Evolutionary conservation across 2,113 vertebrate species (phyloP), one percentile per base, ranked within the genome.

Genomic region (Ciconia maguari): DNA sequence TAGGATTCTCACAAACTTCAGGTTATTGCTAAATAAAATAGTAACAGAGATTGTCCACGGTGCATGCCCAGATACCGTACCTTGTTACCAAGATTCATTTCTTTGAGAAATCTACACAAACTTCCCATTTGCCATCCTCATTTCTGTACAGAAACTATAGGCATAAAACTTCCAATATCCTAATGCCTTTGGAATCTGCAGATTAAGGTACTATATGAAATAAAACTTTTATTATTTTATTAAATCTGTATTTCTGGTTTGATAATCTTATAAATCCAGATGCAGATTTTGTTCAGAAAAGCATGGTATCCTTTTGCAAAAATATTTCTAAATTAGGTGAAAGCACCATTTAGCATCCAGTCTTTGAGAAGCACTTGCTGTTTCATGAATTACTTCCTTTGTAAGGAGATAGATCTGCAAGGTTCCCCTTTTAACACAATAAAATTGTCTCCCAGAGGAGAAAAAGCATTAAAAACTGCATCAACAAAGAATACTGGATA

Each of bases 371-470:
- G 9, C 8, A 49, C 16, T 20, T 44, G 4, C 5, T 36, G 2
- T 75, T 86, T 83, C 42, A 41, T 65, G 7, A 76, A 68, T n/a
- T 1, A 12, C 10, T 75, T 78, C 2, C 8, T 66, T 42, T 76
- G 29, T 29, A 49, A 30, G 57, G 5, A 26, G 14, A 26, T 1
- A 65, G 29, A 72, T 65, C 25, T 48, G 11, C 2, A 44, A 2
- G 0, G 4, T 32, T 71, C 26, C 44, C 16, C 15, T 16, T 3
- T 0, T 20, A 61, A 27, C 6, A 22, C 7, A 38, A 13, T 0
- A 15, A 10, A 62, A 76, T 42, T 36, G 4, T 10, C 15, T 74
- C 49, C 21, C 36, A 41, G 26, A n/a, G 21, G 17, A 68, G 36
- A 46, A 69, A 60, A 55, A 38, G 1, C 4, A 29, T 72, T n/a